phyloP scores from a whole-genome alignment of 2,113 vertebrate genomes.

The Mustela nigripes region DNA sequence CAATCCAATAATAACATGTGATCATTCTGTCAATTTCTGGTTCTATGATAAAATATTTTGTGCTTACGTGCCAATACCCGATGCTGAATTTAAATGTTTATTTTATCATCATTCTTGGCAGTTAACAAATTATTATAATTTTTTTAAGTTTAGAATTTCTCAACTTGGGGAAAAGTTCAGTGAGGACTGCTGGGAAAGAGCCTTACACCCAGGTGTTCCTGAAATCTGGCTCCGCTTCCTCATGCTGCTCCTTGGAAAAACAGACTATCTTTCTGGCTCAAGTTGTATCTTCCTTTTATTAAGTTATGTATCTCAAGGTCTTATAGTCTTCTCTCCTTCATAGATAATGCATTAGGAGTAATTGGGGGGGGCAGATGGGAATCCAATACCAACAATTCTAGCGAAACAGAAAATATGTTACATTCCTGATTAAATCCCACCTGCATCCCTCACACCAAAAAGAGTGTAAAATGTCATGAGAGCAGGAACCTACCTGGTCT shows the following conservation, averaged over 20 bases:
- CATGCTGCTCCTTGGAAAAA: neutral
- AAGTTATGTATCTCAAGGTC: neutral
- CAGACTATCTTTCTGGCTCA: neutral
- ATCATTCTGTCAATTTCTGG: neutral
- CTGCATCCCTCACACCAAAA: neutral
- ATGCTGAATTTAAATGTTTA: neutral
- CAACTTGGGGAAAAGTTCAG: neutral
- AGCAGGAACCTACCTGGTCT: neutral
- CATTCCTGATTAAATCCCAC: neutral
- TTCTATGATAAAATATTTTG: neutral
- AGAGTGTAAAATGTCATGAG: neutral
- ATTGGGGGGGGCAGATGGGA: neutral
- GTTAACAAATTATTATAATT: neutral
- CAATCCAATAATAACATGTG: neutral
- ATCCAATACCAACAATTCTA: neutral
- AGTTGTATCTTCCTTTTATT: constrained; percentile 18
- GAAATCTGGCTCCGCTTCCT: neutral
- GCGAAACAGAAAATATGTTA: neutral
- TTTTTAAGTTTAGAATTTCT: constrained; percentile 7
- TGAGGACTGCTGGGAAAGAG: neutral
- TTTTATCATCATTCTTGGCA: constrained; percentile 12
- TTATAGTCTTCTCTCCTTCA: neutral
- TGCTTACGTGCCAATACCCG: neutral
- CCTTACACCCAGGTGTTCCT: neutral
- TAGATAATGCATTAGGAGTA: constrained; percentile 22